Conservation (phyloP, 2,888 invertebrate genomes). For the Watsonalla cultraria region DNA sequence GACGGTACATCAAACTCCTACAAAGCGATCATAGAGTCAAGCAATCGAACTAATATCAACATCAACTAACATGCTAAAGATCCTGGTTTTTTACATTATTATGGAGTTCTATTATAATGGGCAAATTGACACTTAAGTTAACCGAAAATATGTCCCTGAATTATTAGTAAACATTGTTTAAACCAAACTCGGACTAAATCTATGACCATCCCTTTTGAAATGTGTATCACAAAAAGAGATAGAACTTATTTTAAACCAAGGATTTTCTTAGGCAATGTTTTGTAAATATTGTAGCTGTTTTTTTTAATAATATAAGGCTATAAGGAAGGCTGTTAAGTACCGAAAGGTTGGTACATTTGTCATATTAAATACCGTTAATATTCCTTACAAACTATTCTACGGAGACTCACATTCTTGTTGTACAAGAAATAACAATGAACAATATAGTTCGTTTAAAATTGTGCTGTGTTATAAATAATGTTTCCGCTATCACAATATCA, state of each 20-base stretch:
- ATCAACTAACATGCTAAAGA: conserved; percentile 10
- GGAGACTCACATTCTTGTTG: conserved; percentile 41
- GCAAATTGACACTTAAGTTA: no score
- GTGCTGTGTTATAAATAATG: conserved; percentile 45
- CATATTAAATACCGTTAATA: no score
- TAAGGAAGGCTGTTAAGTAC: not conserved
- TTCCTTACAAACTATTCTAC: conserved; percentile 25
- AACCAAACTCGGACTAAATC: no score
- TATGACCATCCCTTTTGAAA: no score
- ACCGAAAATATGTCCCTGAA: no score
- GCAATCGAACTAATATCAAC: conserved; percentile 11
- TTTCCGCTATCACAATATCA: conserved; percentile 50
- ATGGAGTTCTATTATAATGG: not conserved
- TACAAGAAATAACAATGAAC: conserved; percentile 40
- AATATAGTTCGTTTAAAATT: conserved; percentile 19
- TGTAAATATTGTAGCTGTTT: no score
- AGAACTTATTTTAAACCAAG: conserved; percentile 12
- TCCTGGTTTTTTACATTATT: not conserved
- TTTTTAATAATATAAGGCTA: no score
- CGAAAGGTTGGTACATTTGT: no score
- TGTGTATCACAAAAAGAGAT: no score
- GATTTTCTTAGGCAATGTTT: no score
- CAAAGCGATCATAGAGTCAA: conserved; percentile 14
- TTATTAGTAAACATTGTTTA: no score
- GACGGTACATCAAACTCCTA: conserved; percentile 54